Evolutionary conservation across 2,113 vertebrate species (phyloP), one percentile per base, ranked within the genome.

Genomic region (Macquaria australasica): DNA sequence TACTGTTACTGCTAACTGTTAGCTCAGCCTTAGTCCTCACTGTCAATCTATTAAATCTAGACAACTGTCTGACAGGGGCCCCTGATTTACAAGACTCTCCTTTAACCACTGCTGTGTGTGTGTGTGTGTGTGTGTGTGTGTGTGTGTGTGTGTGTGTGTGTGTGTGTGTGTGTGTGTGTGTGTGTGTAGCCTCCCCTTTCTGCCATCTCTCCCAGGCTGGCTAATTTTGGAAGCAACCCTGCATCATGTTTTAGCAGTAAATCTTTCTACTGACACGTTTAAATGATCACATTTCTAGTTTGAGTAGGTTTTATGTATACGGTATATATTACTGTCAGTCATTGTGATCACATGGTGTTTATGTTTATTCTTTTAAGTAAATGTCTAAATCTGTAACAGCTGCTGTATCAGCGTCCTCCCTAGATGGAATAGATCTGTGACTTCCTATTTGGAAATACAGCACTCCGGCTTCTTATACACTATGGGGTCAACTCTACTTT

Each of bases 1-100:
- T 25, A 28, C 25, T 28, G 28, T 62, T 63, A 20, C 58, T 97
- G 96, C 96, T 94, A 96, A 97, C 92, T 97, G 96, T 96, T 97
- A 37, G 96, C 94, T 97, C 93, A 97, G 97, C 69, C 96, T 96
- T 71, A 87, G 51, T 48, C 18, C 18, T 37, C 21, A 12, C 15
- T 5, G 31, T 62, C 23, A 56, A 1, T 48, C 50, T 31, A 21
- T 79, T 23, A 28, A 41, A 7, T n/a, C n/a, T 48, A 31, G 72
- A 68, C 55, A n/a, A 60, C 60, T 28, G 50, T 10, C 25, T 74
- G 59, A 55, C 60, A 79, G 56, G 59, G 20, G 4, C 31, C 12
- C 16, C 25, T 50, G 28, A 75, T 82, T 75, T 75, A 76, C 53
- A 69, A 58, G 25, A 25, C 41, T 63, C 23, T 69, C 3, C 39